Conservation (phyloP, 2,797 vertebrate species). For the Tokudaia muenninki region DNA sequence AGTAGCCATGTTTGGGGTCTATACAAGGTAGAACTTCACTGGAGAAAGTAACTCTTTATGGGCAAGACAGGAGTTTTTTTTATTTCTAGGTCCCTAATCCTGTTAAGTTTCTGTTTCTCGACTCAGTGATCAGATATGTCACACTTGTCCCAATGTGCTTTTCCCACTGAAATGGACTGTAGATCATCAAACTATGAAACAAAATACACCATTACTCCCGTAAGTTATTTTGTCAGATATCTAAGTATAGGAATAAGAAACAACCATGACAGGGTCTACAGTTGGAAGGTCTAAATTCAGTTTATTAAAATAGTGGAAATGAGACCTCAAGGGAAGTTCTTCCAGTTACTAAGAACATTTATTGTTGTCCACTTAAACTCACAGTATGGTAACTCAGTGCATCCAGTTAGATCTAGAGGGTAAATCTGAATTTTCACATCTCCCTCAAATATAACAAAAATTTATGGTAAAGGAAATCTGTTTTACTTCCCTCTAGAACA, state of each 20-base stretch:
- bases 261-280: neutral
- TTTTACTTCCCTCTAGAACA: neutral
- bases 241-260: neutral
- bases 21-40: neutral
- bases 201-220: neutral
- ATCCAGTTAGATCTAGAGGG: neutral
- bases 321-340: neutral
- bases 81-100: neutral
- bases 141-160: neutral
- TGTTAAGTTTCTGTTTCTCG: neutral
- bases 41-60: neutral
- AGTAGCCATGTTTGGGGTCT: neutral
- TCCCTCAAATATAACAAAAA: neutral
- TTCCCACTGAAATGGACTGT: too few relatives aligned
- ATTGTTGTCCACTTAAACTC: neutral
- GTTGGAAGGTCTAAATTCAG: neutral
- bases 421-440: neutral
- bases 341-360: neutral
- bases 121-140: too few relatives aligned
- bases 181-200: neutral
- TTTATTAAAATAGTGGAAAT: neutral
- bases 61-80: neutral
- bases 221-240: neutral
- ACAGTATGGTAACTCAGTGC: neutral
- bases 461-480: neutral